Evolutionary conservation across 2,113 vertebrate genomes (phyloP).

Genomic region (Hippocampus barbouri): DNA sequence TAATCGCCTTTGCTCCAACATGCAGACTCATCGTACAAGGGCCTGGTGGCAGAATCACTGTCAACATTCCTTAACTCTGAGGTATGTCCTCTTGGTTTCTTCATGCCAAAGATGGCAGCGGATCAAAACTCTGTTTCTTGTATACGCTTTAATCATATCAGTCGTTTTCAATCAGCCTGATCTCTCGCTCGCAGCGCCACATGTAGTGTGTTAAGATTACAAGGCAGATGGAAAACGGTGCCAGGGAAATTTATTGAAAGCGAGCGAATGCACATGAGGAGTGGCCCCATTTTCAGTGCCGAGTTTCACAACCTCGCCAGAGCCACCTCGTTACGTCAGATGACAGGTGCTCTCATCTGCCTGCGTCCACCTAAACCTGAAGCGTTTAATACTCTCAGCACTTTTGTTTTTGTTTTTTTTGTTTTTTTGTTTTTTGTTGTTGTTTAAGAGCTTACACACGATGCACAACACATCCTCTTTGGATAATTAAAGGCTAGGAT

Average conservation of each 20-base stretch:
- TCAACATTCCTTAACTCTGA: slow-evolving; percentile 2
- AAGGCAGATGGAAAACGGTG: not conserved
- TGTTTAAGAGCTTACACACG: not conserved
- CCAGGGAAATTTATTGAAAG: not conserved
- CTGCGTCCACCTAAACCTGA: not conserved
- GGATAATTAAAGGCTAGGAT: not conserved
- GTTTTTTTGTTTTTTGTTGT: not conserved
- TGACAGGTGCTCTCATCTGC: not conserved
- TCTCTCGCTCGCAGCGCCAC: not conserved
- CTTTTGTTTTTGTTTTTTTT: not conserved
- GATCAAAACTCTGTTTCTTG: slow-evolving; percentile 10
- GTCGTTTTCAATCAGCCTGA: slow-evolving; percentile 4
- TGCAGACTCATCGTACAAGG: not conserved
- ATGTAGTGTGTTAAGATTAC: not conserved
- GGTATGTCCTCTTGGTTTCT: slow-evolving; percentile 7
- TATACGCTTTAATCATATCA: slow-evolving; percentile 8
- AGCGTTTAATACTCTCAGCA: too few relatives aligned
- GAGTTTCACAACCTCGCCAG: not conserved
- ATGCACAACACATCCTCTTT: not conserved
- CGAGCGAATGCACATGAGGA: not conserved
- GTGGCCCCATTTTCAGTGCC: not conserved
- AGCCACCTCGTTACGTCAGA: not conserved
- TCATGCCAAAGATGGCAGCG: slow-evolving; percentile 8
- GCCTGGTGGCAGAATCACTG: not conserved
- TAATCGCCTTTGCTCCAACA: not conserved